Percentiles rank a stretch among this genome's conserved stretches.
phyloP scores from a whole-genome alignment of 2,888 invertebrate species.

The Lamellibrachia satsuma region DNA sequence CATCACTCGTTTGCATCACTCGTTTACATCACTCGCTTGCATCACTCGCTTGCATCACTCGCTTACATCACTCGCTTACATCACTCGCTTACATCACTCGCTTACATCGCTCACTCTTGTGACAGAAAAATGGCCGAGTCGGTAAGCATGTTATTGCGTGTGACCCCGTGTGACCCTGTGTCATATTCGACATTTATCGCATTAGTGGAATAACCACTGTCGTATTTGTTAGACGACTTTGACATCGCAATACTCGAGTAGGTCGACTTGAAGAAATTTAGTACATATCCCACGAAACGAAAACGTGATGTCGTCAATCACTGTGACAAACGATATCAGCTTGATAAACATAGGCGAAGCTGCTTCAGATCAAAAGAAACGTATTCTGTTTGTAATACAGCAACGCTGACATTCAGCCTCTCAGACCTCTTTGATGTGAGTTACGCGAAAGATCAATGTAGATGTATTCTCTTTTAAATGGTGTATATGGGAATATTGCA shows the following conservation, averaged over 20 bases:
- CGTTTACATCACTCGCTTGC: too few relatives aligned
- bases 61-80: too few relatives aligned
- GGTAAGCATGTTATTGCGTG: neutral
- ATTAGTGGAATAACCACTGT: neutral
- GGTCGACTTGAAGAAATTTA: neutral
- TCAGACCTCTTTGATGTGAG: neutral
- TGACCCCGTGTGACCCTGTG: neutral
- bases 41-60: too few relatives aligned
- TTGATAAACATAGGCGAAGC: too few relatives aligned
- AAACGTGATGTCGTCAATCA: neutral
- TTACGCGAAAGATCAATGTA: neutral
- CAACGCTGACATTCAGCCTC: neutral
- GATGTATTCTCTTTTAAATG: slow-evolving; percentile 3
- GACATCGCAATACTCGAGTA: neutral
- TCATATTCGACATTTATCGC: neutral
- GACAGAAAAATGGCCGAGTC: neutral
- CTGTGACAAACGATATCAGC: neutral
- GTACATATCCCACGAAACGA: neutral
- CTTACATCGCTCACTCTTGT: neutral
- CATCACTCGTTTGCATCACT: too few relatives aligned
- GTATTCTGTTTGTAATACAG: neutral
- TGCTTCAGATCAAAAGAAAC: neutral
- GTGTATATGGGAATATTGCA: neutral
- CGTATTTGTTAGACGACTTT: neutral
- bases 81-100: neutral